These are phyloP conservation scores for Drosophila buzzatii DNA, from an alignment of 2,888 invertebrate genomes.

Conservation along the genomic window DNA sequence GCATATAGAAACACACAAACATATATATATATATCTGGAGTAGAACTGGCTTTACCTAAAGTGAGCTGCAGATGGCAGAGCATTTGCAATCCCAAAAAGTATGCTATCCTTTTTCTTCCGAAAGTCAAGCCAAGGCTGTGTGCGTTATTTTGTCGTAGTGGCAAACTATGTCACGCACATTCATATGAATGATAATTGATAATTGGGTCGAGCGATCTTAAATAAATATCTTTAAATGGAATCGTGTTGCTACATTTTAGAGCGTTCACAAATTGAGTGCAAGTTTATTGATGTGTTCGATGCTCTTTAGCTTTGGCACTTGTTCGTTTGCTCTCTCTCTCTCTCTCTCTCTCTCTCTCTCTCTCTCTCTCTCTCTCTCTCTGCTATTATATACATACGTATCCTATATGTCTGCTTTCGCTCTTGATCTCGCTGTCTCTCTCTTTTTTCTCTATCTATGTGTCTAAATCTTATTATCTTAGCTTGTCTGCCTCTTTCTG, in stretches of 20 bases:
- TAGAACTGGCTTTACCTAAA: background rate
- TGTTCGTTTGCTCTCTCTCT: background rate
- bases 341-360: too few relatives aligned
- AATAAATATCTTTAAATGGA: background rate
- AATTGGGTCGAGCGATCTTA: background rate
- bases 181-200: background rate
- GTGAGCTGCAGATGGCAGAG: background rate
- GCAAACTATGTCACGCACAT: background rate
- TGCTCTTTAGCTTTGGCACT: background rate
- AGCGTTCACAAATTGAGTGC: background rate
- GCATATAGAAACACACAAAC: background rate
- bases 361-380: background rate
- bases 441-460: too few relatives aligned
- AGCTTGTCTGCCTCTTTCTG: too few relatives aligned
- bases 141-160: background rate
- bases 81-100: constrained; percentile 4
- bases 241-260: background rate
- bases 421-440: too few relatives aligned
- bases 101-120: background rate
- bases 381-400: background rate
- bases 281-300: background rate
- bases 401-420: too few relatives aligned
- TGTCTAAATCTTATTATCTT: too few relatives aligned
- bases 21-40: background rate
- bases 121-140: constrained; percentile 2